Evolutionary conservation across 1,140 invertebrate species (phyloP), one percentile per base, ranked within the genome.

Genomic region (Meloidogyne floridensis): DNA sequence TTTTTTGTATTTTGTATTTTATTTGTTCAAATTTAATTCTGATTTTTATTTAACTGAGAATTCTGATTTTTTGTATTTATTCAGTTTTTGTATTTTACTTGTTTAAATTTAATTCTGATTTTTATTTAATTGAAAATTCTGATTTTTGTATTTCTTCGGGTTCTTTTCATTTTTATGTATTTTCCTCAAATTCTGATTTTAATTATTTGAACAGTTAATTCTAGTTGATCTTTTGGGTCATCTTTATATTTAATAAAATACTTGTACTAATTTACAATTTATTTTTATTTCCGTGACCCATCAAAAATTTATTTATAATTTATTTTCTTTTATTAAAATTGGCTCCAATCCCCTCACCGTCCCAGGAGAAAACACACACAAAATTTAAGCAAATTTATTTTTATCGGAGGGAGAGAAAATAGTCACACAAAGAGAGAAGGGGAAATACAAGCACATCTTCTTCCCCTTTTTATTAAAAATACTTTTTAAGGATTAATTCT

Each of bases 321-420:
- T 15, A 65, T 65, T 7, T 65, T n/a, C n/a, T n/a, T 65, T 47
- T 47, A 47, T 47, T 47, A 65, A 18, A 59, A 65, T 65, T 65
- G n/a, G 59, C 59, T 65, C 59, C 59, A 65, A 65, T 65, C 59
- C 59, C 7, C 32, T n/a, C 32, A 32, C 32, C n/a, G n/a, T 65
- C 59, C 59, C 59, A 65, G 59, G 59, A 65, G 59, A 65, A 65
- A 65, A 65, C 2, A 32, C 32, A 32, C 32, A 65, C n/a, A 65
- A 65, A 65, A 65, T 65, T 65, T 65, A 65, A 65, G 59, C 59
- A 65, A 65, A 65, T 65, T 65, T 65, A 65, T 65, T 65, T 65
- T 65, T 65, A 6, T 32, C 32, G n/a, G n/a, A n/a, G n/a, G 10
- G 11, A 54, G 32, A 32, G 32, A 32, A 32, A 54, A 54, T 54